These are phyloP conservation scores for Cercocebus atys DNA, from an alignment of 2,113 vertebrate genomes.

Conservation along the genomic window DNA sequence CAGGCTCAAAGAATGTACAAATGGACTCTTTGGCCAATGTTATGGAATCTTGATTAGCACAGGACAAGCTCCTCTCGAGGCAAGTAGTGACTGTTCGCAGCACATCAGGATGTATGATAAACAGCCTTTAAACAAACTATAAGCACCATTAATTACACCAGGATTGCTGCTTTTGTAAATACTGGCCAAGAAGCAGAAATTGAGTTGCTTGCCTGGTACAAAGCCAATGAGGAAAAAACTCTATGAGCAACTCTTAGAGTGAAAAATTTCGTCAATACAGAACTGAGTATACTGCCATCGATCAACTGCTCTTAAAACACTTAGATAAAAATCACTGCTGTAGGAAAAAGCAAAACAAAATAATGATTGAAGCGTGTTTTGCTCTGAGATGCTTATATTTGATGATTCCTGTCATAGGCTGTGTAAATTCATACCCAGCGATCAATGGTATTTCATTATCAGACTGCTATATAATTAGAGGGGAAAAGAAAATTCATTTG, in stretches of 20 bases:
- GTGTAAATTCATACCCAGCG: background rate
- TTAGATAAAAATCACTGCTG: background rate
- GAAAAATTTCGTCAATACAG: background rate
- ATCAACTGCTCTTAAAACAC: background rate
- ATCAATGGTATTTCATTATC: background rate
- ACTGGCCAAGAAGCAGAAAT: background rate
- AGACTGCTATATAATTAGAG: background rate
- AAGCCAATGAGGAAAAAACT: background rate
- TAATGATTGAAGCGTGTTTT: background rate
- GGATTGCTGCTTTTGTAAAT: background rate
- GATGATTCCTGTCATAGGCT: background rate
- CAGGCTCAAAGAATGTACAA: background rate
- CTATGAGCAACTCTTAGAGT: background rate
- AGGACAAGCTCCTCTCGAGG: background rate
- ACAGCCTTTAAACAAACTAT: background rate
- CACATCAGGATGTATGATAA: background rate
- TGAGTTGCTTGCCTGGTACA: background rate
- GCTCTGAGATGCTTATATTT: background rate
- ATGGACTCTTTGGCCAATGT: no score
- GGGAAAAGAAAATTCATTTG: slow-evolving; percentile 25
- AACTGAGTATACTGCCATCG: background rate
- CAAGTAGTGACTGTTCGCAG: background rate
- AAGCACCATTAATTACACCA: background rate
- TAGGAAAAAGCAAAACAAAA: slow-evolving; percentile 10
- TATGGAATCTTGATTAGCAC: background rate